Percentiles rank a stretch among this genome's conserved stretches.
Evolutionary conservation across 1,140 invertebrate species (phyloP).

Genomic region (Anastrepha ludens): DNA sequence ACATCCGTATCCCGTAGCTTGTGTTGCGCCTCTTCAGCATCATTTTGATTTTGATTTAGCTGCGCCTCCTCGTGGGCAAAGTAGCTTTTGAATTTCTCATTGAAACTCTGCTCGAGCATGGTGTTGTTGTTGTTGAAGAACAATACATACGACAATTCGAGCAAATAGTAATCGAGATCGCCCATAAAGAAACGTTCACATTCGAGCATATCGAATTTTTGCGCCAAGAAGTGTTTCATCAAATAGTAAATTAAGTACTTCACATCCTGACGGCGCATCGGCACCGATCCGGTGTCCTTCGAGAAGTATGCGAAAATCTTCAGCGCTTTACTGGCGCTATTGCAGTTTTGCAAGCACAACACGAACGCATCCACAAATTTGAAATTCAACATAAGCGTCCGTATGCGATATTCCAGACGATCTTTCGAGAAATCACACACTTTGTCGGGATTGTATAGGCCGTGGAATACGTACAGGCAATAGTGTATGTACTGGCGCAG

Average conservation of each 20-base stretch:
- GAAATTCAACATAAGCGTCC: conserved; percentile 72
- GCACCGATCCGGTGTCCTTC: conserved; percentile 73
- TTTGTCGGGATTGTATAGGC: conserved; percentile 76
- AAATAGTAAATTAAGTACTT: conserved; percentile 73
- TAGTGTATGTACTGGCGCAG: conserved; percentile 76
- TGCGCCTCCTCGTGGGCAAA: conserved; percentile 61
- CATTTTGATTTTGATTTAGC: conserved; percentile 57
- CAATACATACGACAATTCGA: conserved; percentile 71
- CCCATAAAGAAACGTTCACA: conserved; percentile 71
- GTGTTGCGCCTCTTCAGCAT: conserved; percentile 56
- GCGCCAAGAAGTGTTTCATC: conserved; percentile 69
- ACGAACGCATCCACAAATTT: conserved; percentile 71
- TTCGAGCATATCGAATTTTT: conserved; percentile 67
- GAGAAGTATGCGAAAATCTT: conserved; percentile 74
- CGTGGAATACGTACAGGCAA: conserved; percentile 76
- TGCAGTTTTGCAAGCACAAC: conserved; percentile 67
- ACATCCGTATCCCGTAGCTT: conserved; percentile 68
- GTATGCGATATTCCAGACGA: conserved; percentile 70
- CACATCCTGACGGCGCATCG: conserved; percentile 68
- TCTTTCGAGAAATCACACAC: conserved; percentile 72
- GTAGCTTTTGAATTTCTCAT: conserved; percentile 70
- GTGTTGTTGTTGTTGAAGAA: conserved; percentile 74
- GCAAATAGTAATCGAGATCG: conserved; percentile 72
- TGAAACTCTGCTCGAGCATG: conserved; percentile 70
- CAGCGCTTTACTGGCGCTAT: conserved; percentile 64